phyloP scores from a whole-genome alignment of 1,140 invertebrate species.

The Calosoma granatense region DNA sequence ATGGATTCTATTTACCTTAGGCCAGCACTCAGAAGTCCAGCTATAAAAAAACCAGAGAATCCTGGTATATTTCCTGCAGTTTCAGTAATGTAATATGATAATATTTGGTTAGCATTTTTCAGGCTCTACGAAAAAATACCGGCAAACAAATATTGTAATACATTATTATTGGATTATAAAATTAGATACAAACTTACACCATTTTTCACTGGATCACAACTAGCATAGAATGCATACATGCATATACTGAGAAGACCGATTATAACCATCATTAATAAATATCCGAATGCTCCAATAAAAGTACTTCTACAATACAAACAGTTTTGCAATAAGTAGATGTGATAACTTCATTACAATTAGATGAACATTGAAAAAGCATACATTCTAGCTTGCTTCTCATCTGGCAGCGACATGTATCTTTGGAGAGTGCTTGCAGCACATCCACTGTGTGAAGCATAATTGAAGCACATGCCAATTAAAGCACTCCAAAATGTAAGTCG shows the following conservation, averaged over 20 bases:
- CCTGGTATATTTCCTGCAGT: conserved; percentile 46
- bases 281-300: conserved; percentile 45
- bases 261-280: conserved; percentile 31
- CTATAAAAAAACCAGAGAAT: conserved; percentile 55
- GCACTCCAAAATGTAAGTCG: conserved; percentile 75
- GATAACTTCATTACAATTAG: conserved; percentile 37
- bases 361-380: conserved; percentile 32
- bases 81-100: conserved; percentile 55
- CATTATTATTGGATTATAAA: no score
- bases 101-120: conserved; percentile 37
- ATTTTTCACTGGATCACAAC: conserved; percentile 59
- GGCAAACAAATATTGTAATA: conserved; percentile 35
- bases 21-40: conserved; percentile 58
- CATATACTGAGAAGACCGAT: conserved; percentile 48
- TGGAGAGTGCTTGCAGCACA: conserved; percentile 74
- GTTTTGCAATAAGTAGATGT: no score
- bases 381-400: conserved; percentile 47
- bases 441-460: conserved; percentile 64
- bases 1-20: conserved; percentile 38
- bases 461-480: conserved; percentile 64
- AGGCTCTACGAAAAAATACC: conserved; percentile 22
- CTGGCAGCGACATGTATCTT: conserved; percentile 54
- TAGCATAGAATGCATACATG: conserved; percentile 61
- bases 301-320: conserved; percentile 40
- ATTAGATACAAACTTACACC: conserved; percentile 32